A percentile compares a stretch with the other conserved stretches of the same genome.
These are phyloP conservation scores for Perizoma flavofasciatum DNA, from an alignment of 2,888 invertebrate species.

Conservation along the genomic window DNA sequence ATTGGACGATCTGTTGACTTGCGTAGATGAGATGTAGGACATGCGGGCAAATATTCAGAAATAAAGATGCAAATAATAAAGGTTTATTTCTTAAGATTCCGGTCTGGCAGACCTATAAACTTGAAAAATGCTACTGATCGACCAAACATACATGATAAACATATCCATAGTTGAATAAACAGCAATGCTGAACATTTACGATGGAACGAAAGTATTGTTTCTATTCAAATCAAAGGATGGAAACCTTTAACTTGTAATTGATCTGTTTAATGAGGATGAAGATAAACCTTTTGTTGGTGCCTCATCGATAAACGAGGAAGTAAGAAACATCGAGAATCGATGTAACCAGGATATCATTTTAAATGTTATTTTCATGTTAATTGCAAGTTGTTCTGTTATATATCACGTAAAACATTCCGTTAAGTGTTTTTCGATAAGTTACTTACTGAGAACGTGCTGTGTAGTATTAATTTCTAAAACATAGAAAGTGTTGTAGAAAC, in stretches of 20 bases:
- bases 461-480: background rate
- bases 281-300: no score
- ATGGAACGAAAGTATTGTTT: no score
- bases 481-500: no score
- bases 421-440: conserved; percentile 24
- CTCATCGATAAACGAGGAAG: conserved; percentile 4
- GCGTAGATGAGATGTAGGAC: conserved; percentile 36
- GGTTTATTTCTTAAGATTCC: background rate
- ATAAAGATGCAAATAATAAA: conserved; percentile 1
- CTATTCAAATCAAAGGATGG: no score
- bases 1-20: conserved; percentile 40
- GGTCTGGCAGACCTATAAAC: no score
- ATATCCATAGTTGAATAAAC: no score
- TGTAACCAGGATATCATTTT: conserved; percentile 5
- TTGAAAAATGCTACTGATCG: no score
- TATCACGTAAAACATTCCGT: conserved; percentile 14
- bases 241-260: no score
- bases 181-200: no score
- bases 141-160: no score
- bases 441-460: conserved; percentile 19
- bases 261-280: no score
- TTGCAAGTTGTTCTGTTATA: conserved; percentile 9
- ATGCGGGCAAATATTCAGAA: conserved; percentile 19
- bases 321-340: background rate
- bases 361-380: conserved; percentile 13